Base-by-base conservation (phyloP, 2,888 invertebrate genomes). In the Ypsolopha scabrella region DNA sequence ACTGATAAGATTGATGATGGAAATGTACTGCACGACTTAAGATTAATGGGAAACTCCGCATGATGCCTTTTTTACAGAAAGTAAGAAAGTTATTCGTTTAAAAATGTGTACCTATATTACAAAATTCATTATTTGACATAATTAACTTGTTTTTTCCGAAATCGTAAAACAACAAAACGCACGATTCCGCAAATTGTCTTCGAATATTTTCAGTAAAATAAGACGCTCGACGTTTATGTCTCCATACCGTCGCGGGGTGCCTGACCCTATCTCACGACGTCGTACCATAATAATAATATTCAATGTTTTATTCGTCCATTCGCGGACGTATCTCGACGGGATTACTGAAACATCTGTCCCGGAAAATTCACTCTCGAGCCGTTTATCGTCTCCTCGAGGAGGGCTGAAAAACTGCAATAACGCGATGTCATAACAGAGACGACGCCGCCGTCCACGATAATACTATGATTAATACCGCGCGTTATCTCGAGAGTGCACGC, bases 401-500 rank as follows among this genome's bases (percentile, higher is more conserved):
- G 81, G 79, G 78, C 75, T 72, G 76, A 83, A 82, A 82, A 82
- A 81, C 75, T 83, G 85, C 86, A 85, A 82, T 83, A 85, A 80
- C 79, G 77, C 72, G 78, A 78, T 81, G 82, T 83, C 83, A 85
- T 85, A 85, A 85, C 85, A 85, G 75, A 82, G 85, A 80, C 79
- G 85, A 80, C 79, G 78, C 74, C 70, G 72, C 70, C 72, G 70
- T 72, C 75, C 75, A 76, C 82, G 86, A 85, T 86, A 86, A 86
- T 83, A 74, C 81, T 80, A 82, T 86, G 86, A 85, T 85, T 86
- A 86, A 86, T 86, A 83, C 86, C 73, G 73, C 65, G 72, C 83
- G 76, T 82, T 86, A 86, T 86, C 85, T 86, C 53, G 75, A 75
- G 80, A 81, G 81, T 81, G 85, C 85, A 85, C 79, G 75, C 85